A percentile compares a stretch with the other conserved stretches of the same genome.
phyloP scores from a whole-genome alignment of 1,140 invertebrate genomes.

The Cyclina sinensis region DNA sequence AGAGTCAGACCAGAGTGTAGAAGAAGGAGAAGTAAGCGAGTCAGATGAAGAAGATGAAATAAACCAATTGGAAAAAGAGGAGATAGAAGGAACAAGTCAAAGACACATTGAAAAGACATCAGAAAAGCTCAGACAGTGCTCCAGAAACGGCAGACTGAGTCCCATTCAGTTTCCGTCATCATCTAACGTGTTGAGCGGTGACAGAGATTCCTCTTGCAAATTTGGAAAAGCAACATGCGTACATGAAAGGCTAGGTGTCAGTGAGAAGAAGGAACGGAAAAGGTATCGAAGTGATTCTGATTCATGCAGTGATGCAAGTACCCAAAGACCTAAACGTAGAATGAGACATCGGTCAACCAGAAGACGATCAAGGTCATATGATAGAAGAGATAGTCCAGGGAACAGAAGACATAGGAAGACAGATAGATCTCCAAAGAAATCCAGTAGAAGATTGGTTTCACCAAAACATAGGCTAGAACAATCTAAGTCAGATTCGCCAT shows the following conservation, averaged over 20 bases:
- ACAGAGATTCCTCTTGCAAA: neutral
- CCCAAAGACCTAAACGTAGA: neutral
- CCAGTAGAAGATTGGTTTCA: neutral
- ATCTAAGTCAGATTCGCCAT: neutral
- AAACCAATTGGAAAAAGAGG: neutral
- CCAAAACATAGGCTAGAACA: neutral
- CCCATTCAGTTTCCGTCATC: neutral
- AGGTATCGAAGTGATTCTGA: conserved; percentile 14
- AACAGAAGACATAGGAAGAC: neutral
- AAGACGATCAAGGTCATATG: neutral
- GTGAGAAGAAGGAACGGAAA: neutral
- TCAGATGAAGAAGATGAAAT: conserved; percentile 3
- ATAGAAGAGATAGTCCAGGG: neutral
- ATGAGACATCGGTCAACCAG: neutral
- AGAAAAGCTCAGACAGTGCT: neutral
- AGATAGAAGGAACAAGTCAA: neutral
- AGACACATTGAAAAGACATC: neutral
- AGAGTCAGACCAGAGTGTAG: neutral
- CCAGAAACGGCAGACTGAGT: neutral
- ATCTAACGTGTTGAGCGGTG: neutral
- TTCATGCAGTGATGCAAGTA: conserved; percentile 4
- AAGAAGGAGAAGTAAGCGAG: conserved; percentile 9
- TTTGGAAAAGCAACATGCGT: neutral
- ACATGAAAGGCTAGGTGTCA: neutral
- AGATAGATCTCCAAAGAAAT: neutral